phyloP scores from a whole-genome alignment of 1,140 invertebrate genomes.

The Sycophaga agraensis region DNA sequence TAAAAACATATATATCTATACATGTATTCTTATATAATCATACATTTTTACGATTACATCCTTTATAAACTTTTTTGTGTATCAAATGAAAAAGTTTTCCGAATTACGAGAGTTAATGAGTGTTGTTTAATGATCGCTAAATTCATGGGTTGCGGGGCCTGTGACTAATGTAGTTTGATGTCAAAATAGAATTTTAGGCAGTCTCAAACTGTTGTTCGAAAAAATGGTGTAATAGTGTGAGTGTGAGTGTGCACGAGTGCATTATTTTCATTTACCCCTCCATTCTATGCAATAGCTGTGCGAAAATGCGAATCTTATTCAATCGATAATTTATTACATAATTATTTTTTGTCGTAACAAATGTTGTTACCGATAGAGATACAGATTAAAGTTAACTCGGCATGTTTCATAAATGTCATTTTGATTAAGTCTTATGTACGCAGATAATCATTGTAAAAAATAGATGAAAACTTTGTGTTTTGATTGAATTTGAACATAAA shows the following conservation, averaged over 20 bases:
- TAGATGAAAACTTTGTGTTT: too few species aligned
- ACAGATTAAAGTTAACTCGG: too few species aligned
- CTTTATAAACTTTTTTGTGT: neutral
- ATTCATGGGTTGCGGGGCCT: neutral
- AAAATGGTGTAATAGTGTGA: too few species aligned
- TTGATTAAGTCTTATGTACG: too few species aligned
- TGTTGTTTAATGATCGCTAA: neutral
- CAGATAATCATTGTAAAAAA: too few species aligned
- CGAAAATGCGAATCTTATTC: neutral
- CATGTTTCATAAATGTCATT: too few species aligned
- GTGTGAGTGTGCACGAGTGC: neutral
- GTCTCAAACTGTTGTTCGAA: neutral
- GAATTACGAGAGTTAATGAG: neutral
- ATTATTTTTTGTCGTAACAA: too few species aligned
- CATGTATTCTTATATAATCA: conserved; percentile 10
- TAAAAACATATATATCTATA: conserved; percentile 20
- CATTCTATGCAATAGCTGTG: neutral
- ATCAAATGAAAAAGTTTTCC: neutral
- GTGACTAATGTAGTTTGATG: neutral
- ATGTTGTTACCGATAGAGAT: neutral
- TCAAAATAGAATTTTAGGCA: neutral
- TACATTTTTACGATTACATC: conserved; percentile 13
- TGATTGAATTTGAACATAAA: too few species aligned
- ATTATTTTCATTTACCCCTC: neutral
- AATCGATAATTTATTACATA: too few species aligned